Conservation (phyloP, 1,140 invertebrate genomes). For the Leptopilina clavipes region DNA sequence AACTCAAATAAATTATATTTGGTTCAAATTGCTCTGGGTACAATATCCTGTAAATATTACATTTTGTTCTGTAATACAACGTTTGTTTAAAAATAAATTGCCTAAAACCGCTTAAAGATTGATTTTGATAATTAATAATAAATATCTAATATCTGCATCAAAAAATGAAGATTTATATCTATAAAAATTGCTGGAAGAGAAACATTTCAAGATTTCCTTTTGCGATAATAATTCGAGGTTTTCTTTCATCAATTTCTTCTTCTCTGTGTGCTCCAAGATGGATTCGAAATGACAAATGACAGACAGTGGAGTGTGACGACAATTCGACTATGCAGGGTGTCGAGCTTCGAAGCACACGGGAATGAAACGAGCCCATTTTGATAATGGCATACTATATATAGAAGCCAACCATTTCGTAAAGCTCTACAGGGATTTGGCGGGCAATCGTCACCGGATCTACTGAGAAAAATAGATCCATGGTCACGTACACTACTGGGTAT, state of each 20-base stretch:
- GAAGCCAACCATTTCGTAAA: conserved; percentile 60
- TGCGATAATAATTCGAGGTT: background rate
- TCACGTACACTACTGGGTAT: background rate
- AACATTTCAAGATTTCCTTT: background rate
- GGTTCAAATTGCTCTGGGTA: no score
- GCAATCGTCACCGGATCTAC: conserved; percentile 63
- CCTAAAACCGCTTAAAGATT: no score
- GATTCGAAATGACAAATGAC: conserved; percentile 48
- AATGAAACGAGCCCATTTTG: conserved; percentile 73
- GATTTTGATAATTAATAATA: no score
- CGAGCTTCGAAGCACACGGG: conserved; percentile 47
- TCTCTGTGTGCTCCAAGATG: conserved; percentile 41
- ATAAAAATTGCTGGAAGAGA: no score
- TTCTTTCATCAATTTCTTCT: conserved; percentile 23
- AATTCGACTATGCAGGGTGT: conserved; percentile 45
- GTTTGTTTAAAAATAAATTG: no score
- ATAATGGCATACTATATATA: conserved; percentile 67
- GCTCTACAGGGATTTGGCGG: conserved; percentile 68
- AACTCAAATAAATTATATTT: no score
- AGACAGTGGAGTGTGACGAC: conserved; percentile 46
- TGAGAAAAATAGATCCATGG: conserved; percentile 55
- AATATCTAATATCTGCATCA: no score
- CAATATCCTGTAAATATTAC: no score
- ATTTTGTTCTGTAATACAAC: no score
- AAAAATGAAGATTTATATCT: no score